A percentile compares a stretch with the other conserved stretches of the same genome.
Evolutionary conservation across 2,797 vertebrate species (phyloP).

Genomic region (Anabas testudineus): DNA sequence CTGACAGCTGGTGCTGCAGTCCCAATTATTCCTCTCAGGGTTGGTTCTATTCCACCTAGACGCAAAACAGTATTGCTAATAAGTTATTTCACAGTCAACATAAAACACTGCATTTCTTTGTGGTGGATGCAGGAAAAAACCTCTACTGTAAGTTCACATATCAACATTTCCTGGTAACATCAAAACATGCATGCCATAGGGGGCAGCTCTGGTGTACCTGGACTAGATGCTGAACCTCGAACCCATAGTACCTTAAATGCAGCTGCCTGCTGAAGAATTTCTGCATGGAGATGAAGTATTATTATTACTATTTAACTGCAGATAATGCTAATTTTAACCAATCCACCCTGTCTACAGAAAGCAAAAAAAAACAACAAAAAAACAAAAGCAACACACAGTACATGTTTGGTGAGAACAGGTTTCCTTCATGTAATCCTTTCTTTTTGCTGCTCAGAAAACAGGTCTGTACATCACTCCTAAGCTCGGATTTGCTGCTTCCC

Average conservation of each 20-base stretch:
- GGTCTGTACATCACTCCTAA: conserved; percentile 14
- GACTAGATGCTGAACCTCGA: no score
- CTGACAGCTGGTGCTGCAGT: conserved; percentile 82
- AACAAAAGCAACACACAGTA: background rate
- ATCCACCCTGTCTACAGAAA: background rate
- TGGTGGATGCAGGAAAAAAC: background rate
- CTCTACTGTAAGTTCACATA: no score
- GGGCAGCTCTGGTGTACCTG: no score
- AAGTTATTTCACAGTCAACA: background rate
- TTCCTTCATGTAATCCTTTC: conserved; percentile 18
- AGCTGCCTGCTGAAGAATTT: no score
- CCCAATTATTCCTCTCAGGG: conserved; percentile 89
- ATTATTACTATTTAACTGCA: background rate
- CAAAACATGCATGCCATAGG: background rate
- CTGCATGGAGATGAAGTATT: no score
- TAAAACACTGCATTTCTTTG: background rate
- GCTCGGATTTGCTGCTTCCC: conserved; percentile 22
- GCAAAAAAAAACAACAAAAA: background rate
- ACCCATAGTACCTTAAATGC: no score
- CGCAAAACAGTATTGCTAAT: conserved; percentile 2
- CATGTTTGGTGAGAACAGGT: background rate
- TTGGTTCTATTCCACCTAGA: conserved; percentile 92
- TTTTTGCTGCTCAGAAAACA: conserved; percentile 22
- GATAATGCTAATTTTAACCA: background rate
- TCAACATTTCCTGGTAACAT: background rate